Evolutionary conservation across 2,888 invertebrate genomes (phyloP).

Genomic region (Drosophila kokeensis): DNA sequence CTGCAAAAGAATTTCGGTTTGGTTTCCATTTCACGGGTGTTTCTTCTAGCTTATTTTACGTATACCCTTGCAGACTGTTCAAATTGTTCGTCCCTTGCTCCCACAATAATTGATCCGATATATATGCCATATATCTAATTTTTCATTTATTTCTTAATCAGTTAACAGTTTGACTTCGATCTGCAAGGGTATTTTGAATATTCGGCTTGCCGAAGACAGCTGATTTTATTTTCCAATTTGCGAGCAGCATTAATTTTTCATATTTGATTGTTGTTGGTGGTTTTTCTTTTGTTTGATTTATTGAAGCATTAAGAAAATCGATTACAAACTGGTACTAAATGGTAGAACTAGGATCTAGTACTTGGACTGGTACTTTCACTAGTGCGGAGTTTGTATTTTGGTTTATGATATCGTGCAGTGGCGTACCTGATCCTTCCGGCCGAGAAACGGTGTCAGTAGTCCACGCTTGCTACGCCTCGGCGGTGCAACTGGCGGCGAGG

Average conservation of each 20-base stretch:
- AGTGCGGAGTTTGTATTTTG: conserved; percentile 55
- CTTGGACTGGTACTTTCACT: conserved; percentile 26
- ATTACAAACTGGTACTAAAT: conserved; percentile 74
- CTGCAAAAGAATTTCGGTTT: conserved; percentile 59
- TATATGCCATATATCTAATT: too few relatives aligned
- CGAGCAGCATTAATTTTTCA: conserved; percentile 46
- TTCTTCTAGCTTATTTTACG: conserved; percentile 1
- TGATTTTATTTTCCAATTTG: conserved; percentile 4
- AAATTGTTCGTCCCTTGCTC: background rate
- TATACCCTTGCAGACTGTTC: conserved; percentile 5
- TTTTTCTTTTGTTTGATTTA: conserved; percentile 49
- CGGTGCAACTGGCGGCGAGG: conserved; percentile 88
- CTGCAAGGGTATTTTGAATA: background rate
- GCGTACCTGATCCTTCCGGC: conserved; percentile 85
- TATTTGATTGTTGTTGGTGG: conserved; percentile 28
- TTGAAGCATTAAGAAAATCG: conserved; percentile 74
- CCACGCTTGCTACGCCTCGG: conserved; percentile 87
- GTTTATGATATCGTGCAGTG: conserved; percentile 85
- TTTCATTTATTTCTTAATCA: background rate
- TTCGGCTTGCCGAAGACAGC: conserved; percentile 2
- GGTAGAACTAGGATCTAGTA: conserved; percentile 50
- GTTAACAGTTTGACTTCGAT: background rate
- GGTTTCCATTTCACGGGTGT: conserved; percentile 40
- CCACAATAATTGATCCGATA: background rate
- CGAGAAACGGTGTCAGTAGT: conserved; percentile 86